Percentiles rank a stretch among this genome's conserved stretches.
Conservation (phyloP, 2,888 invertebrate species). For the Eilema depressum region DNA sequence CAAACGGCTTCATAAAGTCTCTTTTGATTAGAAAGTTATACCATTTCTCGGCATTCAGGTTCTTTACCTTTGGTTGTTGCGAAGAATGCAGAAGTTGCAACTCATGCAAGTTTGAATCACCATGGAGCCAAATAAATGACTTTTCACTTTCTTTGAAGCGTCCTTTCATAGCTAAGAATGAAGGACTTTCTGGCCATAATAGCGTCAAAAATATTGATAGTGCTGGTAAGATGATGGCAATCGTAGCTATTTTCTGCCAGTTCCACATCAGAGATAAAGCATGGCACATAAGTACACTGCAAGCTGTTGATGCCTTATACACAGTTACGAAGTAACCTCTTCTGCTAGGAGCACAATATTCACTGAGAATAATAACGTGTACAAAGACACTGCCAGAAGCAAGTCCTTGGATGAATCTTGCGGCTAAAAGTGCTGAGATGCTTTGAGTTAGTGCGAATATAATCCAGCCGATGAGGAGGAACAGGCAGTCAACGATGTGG, state of each 20-base stretch:
- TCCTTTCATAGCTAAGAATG: conserved; percentile 15
- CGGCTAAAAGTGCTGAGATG: conserved; percentile 49
- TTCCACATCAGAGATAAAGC: conserved; percentile 26
- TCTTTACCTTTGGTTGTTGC: conserved; percentile 36
- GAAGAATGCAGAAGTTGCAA: conserved; percentile 10
- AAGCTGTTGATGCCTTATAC: conserved; percentile 50
- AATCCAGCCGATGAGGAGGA: conserved; percentile 53
- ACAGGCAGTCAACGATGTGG: conserved; percentile 49
- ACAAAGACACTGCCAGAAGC: conserved; percentile 55
- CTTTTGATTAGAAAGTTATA: conserved; percentile 41
- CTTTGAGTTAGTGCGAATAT: conserved; percentile 52
- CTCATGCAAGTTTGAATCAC: conserved; percentile 25
- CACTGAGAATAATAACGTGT: conserved; percentile 53
- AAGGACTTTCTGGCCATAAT: too few relatives aligned
- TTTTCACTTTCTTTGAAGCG: conserved; percentile 56
- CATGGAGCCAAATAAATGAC: conserved; percentile 58
- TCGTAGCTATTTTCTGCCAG: too few relatives aligned
- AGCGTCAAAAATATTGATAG: too few relatives aligned
- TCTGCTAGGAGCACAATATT: conserved; percentile 45
- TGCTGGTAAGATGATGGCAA: too few relatives aligned
- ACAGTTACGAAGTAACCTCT: too few relatives aligned
- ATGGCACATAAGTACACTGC: conserved; percentile 59
- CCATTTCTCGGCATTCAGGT: conserved; percentile 19
- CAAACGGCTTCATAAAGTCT: conserved; percentile 57
- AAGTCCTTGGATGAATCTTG: conserved; percentile 59